Percentiles rank a stretch among this genome's conserved stretches.
Evolutionary conservation across 2,113 vertebrate genomes (phyloP).

Genomic region (Mugil cephalus): DNA sequence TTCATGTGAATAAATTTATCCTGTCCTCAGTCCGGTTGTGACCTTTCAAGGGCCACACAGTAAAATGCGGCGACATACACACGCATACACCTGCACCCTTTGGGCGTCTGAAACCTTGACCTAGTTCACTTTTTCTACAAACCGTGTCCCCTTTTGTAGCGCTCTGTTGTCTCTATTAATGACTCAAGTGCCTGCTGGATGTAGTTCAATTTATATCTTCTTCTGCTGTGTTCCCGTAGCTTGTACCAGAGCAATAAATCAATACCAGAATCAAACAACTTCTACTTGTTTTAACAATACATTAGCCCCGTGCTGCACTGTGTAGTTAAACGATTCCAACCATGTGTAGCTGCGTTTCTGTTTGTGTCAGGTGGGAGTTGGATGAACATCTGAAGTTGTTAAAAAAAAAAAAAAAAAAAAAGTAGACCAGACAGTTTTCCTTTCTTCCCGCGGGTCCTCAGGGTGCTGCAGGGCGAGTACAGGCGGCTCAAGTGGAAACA

Average conservation of each 20-base stretch:
- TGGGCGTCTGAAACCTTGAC: slow-evolving; percentile 75
- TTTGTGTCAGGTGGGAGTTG: background rate
- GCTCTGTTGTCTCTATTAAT: slow-evolving; percentile 33
- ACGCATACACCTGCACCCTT: slow-evolving; percentile 26
- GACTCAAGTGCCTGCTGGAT: background rate
- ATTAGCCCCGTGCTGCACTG: slow-evolving; percentile 8
- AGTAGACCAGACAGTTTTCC: slow-evolving; percentile 27
- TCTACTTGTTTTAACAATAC: background rate
- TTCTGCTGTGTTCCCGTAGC: background rate
- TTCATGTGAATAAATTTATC: slow-evolving; percentile 67
- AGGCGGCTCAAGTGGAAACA: slow-evolving; percentile 97
- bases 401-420: slow-evolving; percentile 26
- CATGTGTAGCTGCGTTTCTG: background rate
- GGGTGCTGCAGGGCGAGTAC: slow-evolving; percentile 96
- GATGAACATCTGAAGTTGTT: slow-evolving; percentile 15
- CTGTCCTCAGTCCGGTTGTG: slow-evolving; percentile 35
- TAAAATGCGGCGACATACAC: slow-evolving; percentile 12
- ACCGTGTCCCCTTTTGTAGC: background rate
- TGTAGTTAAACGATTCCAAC: slow-evolving; percentile 10
- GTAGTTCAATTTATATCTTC: slow-evolving; percentile 16
- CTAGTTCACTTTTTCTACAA: slow-evolving; percentile 44
- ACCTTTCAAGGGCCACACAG: slow-evolving; percentile 53
- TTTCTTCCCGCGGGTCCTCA: slow-evolving; percentile 67
- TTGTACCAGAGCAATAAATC: slow-evolving; percentile 22
- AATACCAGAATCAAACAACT: background rate